Conservation (phyloP, 2,797 vertebrate species). For the Malacoctenus gilli region DNA sequence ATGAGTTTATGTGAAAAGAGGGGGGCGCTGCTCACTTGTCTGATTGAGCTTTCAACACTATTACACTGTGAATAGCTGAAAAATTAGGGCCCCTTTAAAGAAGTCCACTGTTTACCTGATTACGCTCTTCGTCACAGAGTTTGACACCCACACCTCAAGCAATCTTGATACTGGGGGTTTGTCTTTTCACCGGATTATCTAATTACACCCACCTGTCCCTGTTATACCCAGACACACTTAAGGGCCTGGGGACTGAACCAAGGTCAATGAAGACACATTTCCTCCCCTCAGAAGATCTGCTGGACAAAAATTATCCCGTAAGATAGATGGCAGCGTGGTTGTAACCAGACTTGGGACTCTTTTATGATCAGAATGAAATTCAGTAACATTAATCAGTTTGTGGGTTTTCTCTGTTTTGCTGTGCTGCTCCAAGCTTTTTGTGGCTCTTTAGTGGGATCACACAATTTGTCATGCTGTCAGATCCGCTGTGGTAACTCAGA, state of each 20-base stretch:
- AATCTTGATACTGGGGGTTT: too few relatives aligned
- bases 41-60: too few relatives aligned
- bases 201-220: slow-evolving; percentile 10
- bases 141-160: too few relatives aligned
- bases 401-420: slow-evolving; percentile 25
- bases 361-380: slow-evolving; percentile 55
- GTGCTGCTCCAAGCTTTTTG: slow-evolving; percentile 17
- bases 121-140: too few relatives aligned
- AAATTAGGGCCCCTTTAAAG: too few relatives aligned
- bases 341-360: slow-evolving; percentile 23
- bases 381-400: slow-evolving; percentile 51
- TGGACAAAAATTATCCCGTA: slow-evolving; percentile 25
- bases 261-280: slow-evolving; percentile 25
- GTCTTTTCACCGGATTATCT: too few relatives aligned
- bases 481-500: slow-evolving; percentile 5
- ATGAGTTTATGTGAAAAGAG: too few relatives aligned
- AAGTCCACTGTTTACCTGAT: too few relatives aligned
- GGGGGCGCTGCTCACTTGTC: too few relatives aligned
- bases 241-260: slow-evolving; percentile 2
- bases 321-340: slow-evolving; percentile 31
- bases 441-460: slow-evolving; percentile 30
- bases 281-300: slow-evolving; percentile 1
- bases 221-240: slow-evolving; percentile 9
- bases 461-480: slow-evolving; percentile 43
- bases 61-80: too few relatives aligned